A percentile compares a stretch with the other conserved stretches of the same genome.
Conservation (phyloP, 2,113 vertebrate species). For the Perca fluviatilis region DNA sequence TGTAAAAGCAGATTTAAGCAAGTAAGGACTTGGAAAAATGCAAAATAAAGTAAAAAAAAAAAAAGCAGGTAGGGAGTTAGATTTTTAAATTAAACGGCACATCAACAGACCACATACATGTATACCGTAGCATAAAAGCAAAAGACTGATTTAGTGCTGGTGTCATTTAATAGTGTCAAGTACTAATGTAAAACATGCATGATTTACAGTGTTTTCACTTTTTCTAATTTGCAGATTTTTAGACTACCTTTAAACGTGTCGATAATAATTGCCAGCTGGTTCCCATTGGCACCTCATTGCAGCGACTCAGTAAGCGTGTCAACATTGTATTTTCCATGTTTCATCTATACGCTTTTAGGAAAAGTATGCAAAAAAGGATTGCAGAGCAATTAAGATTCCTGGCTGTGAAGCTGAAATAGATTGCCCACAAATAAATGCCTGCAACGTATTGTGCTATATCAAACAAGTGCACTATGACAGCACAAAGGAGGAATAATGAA, state of each 20-base stretch:
- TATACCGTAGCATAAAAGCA: background rate
- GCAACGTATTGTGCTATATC: background rate
- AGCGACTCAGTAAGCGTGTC: background rate
- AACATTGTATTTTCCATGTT: conserved; percentile 1
- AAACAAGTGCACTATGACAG: background rate
- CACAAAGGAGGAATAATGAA: background rate
- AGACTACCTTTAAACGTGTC: background rate
- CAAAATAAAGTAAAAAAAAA: no score
- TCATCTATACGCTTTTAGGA: background rate
- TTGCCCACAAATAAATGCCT: background rate
- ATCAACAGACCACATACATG: no score
- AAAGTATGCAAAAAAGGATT: background rate
- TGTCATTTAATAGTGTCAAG: background rate
- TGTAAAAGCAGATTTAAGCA: background rate
- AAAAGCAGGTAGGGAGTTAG: no score
- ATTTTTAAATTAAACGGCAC: no score
- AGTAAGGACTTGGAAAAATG: no score
- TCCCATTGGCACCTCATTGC: background rate
- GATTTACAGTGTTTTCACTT: background rate
- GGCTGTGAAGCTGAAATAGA: conserved; percentile 2
- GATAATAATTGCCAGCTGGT: conserved; percentile 3
- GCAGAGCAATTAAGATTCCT: background rate
- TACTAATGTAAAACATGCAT: conserved; percentile 10
- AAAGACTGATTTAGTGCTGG: background rate
- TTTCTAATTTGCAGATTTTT: conserved; percentile 22